These are phyloP conservation scores for Drosophila dives DNA, from an alignment of 2,888 invertebrate species.

Conservation along the genomic window DNA sequence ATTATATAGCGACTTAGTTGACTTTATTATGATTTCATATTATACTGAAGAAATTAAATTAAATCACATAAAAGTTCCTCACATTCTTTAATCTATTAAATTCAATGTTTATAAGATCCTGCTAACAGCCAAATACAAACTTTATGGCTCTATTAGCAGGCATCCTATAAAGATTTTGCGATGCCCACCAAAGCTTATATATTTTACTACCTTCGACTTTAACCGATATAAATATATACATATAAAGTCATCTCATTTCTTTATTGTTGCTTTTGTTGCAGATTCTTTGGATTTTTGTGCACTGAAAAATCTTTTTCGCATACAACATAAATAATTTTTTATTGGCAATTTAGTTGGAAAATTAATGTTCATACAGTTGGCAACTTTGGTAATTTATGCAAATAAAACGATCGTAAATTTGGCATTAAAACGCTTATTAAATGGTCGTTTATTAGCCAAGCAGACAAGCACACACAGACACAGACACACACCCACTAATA, in stretches of 20 bases:
- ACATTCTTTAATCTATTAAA: slow-evolving; percentile 8
- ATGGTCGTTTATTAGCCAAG: slow-evolving; percentile 75
- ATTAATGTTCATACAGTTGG: slow-evolving; percentile 79
- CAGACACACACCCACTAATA: neutral
- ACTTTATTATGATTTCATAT: neutral
- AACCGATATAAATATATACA: slow-evolving; percentile 31
- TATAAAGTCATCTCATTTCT: slow-evolving; percentile 44
- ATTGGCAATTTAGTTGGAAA: slow-evolving; percentile 80
- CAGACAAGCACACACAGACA: slow-evolving; percentile 5
- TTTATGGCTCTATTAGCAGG: slow-evolving; percentile 72
- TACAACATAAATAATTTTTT: slow-evolving; percentile 80
- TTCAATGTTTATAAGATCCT: slow-evolving; percentile 10
- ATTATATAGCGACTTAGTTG: neutral
- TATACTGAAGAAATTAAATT: neutral
- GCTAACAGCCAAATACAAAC: slow-evolving; percentile 6
- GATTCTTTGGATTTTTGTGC: slow-evolving; percentile 25
- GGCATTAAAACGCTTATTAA: slow-evolving; percentile 81
- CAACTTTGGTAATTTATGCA: slow-evolving; percentile 82
- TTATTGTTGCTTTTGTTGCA: slow-evolving; percentile 28
- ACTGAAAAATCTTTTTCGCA: slow-evolving; percentile 57
- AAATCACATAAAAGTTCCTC: neutral
- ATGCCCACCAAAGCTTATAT: slow-evolving; percentile 54
- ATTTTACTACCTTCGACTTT: slow-evolving; percentile 50
- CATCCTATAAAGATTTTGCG: slow-evolving; percentile 32
- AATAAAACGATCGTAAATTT: slow-evolving; percentile 83